These are phyloP conservation scores for Odontamblyopus lacepedii DNA, from an alignment of 2,797 vertebrate species.

Conservation along the genomic window DNA sequence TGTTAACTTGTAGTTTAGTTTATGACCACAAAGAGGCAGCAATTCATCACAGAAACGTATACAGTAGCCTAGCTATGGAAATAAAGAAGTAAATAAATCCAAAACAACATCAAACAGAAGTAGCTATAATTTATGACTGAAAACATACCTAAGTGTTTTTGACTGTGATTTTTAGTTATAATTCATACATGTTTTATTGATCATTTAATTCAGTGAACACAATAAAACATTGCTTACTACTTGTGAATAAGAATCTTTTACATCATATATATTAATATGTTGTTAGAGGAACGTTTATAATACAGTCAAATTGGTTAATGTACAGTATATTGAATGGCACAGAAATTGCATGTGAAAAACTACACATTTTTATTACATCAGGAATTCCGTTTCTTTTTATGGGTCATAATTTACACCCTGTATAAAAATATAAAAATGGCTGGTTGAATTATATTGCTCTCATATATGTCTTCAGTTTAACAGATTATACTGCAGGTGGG, in stretches of 20 bases:
- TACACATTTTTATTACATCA: neutral
- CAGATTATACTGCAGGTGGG: slow-evolving; percentile 5
- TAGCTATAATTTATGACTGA: neutral
- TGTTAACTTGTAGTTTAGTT: neutral
- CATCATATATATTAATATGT: no score
- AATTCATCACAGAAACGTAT: neutral
- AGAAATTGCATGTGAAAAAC: neutral
- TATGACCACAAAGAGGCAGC: neutral
- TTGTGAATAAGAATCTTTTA: neutral
- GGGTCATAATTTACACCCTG: neutral
- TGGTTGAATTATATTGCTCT: neutral
- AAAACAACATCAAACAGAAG: neutral
- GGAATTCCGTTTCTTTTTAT: neutral
- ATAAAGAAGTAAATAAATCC: neutral
- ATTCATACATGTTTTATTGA: neutral
- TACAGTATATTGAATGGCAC: no score
- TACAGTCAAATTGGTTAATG: no score
- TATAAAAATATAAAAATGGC: neutral
- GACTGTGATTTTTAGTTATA: no score
- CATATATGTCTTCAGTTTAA: neutral
- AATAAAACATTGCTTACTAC: neutral
- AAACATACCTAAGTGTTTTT: neutral
- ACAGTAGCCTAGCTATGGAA: neutral
- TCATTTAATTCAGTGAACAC: neutral
- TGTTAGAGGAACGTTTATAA: no score